A percentile compares a stretch with the other conserved stretches of the same genome.
These are phyloP conservation scores for Micronycteris hirsuta DNA, from an alignment of 2,113 vertebrate genomes.

Conservation along the genomic window DNA sequence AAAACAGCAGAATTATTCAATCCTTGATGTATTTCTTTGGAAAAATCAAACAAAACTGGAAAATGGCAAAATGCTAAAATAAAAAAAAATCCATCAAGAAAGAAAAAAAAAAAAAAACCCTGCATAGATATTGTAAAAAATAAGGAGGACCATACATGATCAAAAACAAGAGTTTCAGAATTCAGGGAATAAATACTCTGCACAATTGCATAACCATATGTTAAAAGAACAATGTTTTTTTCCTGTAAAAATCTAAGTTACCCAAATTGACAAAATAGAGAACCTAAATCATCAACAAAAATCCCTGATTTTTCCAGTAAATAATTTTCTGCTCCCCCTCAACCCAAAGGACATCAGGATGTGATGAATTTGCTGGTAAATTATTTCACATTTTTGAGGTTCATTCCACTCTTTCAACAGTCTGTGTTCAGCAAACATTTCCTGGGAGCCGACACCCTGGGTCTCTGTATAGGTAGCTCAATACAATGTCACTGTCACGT, in stretches of 20 bases:
- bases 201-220: background rate
- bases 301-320: background rate
- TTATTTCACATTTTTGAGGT: background rate
- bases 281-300: background rate
- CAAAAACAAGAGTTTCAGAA: background rate
- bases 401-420: background rate
- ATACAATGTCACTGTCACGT: background rate
- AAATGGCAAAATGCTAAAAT: background rate
- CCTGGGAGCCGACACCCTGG: background rate
- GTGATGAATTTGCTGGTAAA: background rate
- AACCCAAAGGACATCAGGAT: background rate
- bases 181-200: background rate
- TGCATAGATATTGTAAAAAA: background rate
- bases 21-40: background rate
- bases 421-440: background rate
- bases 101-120: background rate
- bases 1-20: background rate
- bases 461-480: rapidly evolving
- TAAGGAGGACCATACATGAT: background rate
- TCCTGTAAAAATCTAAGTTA: background rate
- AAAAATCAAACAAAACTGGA: background rate
- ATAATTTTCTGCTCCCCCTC: background rate
- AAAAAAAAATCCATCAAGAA: background rate
- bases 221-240: background rate
- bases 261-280: background rate